Conservation (phyloP, 2,888 invertebrate species). For the Petrophora chlorosata region DNA sequence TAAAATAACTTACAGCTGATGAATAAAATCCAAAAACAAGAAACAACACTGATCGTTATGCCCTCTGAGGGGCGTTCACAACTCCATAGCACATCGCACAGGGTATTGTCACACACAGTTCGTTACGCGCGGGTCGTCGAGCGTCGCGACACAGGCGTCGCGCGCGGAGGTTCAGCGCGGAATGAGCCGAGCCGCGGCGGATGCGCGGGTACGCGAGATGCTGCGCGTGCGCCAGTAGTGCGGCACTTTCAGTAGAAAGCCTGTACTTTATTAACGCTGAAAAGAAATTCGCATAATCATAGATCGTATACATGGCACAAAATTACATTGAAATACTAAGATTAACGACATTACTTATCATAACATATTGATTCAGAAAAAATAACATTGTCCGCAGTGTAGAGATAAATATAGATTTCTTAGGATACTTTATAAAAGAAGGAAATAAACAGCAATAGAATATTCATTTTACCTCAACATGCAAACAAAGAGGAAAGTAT, state of each 20-base stretch:
- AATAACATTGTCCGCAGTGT: too few species aligned
- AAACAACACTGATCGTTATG: slow-evolving; percentile 41
- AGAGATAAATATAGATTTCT: too few species aligned
- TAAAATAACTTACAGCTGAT: slow-evolving; percentile 30
- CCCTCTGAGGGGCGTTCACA: slow-evolving; percentile 72
- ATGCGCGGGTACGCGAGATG: slow-evolving; percentile 39
- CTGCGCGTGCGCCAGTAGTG: slow-evolving; percentile 46
- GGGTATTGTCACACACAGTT: slow-evolving; percentile 57
- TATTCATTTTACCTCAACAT: background rate
- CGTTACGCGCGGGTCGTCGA: slow-evolving; percentile 60
- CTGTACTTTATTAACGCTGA: slow-evolving; percentile 15
- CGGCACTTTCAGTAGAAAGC: slow-evolving; percentile 35
- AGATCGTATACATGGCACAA: too few species aligned
- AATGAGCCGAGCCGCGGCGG: slow-evolving; percentile 45
- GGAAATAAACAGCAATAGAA: background rate
- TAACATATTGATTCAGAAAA: too few species aligned
- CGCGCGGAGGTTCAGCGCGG: slow-evolving; percentile 77
- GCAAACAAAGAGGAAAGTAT: background rate
- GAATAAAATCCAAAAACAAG: slow-evolving; percentile 36
- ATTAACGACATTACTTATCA: too few species aligned
- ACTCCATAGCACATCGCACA: slow-evolving; percentile 63
- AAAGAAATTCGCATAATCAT: slow-evolving; percentile 3
- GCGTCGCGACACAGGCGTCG: slow-evolving; percentile 74
- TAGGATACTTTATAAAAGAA: too few species aligned
- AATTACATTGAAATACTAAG: too few species aligned